Conservation (phyloP, 2,113 vertebrate species). For the Lethenteron camtschaticum region DNA sequence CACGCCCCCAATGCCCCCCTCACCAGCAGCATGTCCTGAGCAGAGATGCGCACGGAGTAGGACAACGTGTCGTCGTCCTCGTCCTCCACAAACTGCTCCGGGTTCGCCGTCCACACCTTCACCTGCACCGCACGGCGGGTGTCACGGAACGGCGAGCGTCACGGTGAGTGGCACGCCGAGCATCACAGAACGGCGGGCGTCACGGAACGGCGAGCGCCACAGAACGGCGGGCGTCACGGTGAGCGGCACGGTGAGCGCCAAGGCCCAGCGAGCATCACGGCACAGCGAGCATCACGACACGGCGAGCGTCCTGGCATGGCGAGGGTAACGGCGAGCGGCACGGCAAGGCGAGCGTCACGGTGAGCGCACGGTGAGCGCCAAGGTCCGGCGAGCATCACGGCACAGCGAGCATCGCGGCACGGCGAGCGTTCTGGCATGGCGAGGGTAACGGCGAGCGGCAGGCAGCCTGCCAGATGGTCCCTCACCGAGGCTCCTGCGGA, state of each 20-base stretch:
- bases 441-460: neutral
- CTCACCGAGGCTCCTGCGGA: too few relatives aligned
- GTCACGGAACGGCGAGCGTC: accelerated
- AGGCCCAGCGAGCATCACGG: neutral
- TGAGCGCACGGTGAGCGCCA: conserved; percentile 14
- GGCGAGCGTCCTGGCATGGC: too few relatives aligned
- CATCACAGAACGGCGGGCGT: conserved; percentile 11
- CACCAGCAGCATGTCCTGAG: conserved; percentile 83
- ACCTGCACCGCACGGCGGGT: conserved; percentile 27
- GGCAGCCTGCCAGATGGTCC: too few relatives aligned
- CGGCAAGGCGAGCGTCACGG: neutral
- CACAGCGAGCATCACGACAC: too few relatives aligned
- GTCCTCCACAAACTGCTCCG: conserved; percentile 92
- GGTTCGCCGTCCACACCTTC: conserved; percentile 88
- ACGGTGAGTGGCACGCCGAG: neutral
- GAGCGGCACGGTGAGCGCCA: conserved; percentile 46
- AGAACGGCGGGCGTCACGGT: conserved; percentile 19
- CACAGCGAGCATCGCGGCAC: conserved; percentile 14
- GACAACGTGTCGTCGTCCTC: conserved; percentile 97
- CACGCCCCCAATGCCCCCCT: conserved; percentile 11
- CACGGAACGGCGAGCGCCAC: conserved; percentile 3
- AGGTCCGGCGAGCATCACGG: conserved; percentile 68
- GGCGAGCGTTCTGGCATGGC: too few relatives aligned
- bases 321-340: conserved; percentile 46
- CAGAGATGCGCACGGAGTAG: conserved; percentile 85